Evolutionary conservation across 2,113 vertebrate species (phyloP).

Genomic region (Dromiciops gliroides): DNA sequence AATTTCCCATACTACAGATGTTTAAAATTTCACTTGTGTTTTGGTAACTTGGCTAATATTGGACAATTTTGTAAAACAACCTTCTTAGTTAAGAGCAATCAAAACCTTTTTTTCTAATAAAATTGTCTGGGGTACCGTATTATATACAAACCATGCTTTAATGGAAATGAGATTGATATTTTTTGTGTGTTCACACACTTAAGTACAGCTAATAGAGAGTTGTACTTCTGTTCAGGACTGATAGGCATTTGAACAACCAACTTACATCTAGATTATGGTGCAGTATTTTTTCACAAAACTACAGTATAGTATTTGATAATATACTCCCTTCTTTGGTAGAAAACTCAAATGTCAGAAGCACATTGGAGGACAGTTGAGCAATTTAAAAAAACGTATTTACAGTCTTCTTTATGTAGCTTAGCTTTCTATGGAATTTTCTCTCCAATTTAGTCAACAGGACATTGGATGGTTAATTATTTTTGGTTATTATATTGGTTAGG

Average conservation of each 20-base stretch:
- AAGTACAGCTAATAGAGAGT: too few relatives aligned
- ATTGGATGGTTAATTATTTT: neutral
- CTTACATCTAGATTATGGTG: neutral
- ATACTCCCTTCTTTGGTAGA: neutral
- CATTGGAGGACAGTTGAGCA: neutral
- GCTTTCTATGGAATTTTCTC: neutral
- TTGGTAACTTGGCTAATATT: neutral
- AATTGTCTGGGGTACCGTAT: neutral
- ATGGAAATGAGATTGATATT: conserved; percentile 47
- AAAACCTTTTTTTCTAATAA: neutral
- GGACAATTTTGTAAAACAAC: conserved; percentile 22
- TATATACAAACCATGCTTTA: neutral
- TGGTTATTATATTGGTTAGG: neutral
- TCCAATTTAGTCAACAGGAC: neutral
- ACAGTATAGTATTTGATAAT: neutral
- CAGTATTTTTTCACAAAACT: neutral
- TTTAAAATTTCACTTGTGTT: neutral
- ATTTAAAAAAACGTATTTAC: neutral
- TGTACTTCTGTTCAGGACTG: neutral
- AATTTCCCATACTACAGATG: neutral
- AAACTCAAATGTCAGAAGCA: neutral
- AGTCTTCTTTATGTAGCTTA: neutral
- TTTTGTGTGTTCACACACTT: neutral
- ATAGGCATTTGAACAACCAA: neutral
- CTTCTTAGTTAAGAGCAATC: conserved; percentile 1